These are phyloP conservation scores for Sialia sialis DNA, from an alignment of 2,113 vertebrate species.

Conservation along the genomic window DNA sequence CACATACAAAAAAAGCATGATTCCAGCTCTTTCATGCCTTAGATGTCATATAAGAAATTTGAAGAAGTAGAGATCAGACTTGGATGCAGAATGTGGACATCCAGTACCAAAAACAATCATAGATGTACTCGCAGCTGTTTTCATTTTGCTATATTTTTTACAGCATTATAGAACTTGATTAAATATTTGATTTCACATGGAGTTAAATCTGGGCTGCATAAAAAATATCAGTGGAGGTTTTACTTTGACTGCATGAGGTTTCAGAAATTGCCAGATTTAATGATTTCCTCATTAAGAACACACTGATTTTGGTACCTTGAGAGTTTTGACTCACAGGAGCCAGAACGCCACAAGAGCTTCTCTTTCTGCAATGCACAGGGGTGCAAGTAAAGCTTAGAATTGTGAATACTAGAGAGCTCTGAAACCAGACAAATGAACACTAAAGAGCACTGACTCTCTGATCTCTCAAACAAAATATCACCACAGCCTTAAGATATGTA, in stretches of 20 bases:
- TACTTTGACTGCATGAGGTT: background rate
- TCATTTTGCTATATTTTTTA: background rate
- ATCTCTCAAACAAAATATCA: conserved; percentile 2
- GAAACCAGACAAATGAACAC: background rate
- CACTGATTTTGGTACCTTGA: background rate
- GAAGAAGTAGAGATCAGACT: background rate
- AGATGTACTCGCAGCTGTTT: background rate
- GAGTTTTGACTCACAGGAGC: background rate
- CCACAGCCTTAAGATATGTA: background rate
- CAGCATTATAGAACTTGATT: background rate
- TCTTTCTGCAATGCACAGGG: background rate
- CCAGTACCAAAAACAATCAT: background rate
- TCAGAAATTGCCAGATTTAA: background rate
- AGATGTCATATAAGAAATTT: background rate
- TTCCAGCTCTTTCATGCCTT: background rate
- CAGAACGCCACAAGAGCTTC: background rate
- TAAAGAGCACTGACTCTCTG: background rate
- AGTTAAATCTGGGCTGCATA: background rate
- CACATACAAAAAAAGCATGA: background rate
- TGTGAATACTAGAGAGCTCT: background rate
- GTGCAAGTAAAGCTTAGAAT: background rate
- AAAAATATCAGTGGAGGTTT: background rate
- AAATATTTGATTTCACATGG: background rate
- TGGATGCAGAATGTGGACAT: background rate
- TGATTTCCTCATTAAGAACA: background rate